A percentile compares a stretch with the other conserved stretches of the same genome.
Evolutionary conservation across 2,888 invertebrate species (phyloP).

Genomic region (Philereme transversata): DNA sequence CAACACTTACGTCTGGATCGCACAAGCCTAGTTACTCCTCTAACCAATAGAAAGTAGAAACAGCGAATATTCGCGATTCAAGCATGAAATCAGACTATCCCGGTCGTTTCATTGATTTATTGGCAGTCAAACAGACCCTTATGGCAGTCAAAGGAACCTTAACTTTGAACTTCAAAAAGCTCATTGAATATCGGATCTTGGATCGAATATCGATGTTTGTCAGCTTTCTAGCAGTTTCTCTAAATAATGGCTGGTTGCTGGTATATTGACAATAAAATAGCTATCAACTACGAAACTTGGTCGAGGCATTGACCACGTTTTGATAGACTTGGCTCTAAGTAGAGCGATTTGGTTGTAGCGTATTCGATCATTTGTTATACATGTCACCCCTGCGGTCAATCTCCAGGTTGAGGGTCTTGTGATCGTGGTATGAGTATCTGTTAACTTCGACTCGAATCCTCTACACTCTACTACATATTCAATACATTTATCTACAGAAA

Average conservation of each 20-base stretch:
- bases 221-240: conserved; percentile 22
- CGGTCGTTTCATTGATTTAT: conserved; percentile 23
- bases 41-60: conserved; percentile 22
- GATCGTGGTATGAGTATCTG: too few species aligned
- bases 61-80: conserved; percentile 17
- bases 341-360: too few species aligned
- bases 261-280: too few species aligned
- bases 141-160: conserved; percentile 12
- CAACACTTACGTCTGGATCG: conserved; percentile 1
- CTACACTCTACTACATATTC: too few species aligned
- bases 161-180: conserved; percentile 26
- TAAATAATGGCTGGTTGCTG: neutral
- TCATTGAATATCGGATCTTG: conserved; percentile 14
- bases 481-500: too few species aligned
- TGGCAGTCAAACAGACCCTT: conserved; percentile 19
- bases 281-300: too few species aligned
- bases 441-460: too few species aligned
- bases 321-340: too few species aligned
- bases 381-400: too few species aligned
- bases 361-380: too few species aligned
- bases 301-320: too few species aligned
- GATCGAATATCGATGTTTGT: conserved; percentile 5
- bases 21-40: neutral
- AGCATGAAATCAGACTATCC: conserved; percentile 22
- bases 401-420: too few species aligned